Percentiles rank a stretch among this genome's conserved stretches.
Evolutionary conservation across 2,888 invertebrate species (phyloP).

Genomic region (Ichneumon xanthorius): DNA sequence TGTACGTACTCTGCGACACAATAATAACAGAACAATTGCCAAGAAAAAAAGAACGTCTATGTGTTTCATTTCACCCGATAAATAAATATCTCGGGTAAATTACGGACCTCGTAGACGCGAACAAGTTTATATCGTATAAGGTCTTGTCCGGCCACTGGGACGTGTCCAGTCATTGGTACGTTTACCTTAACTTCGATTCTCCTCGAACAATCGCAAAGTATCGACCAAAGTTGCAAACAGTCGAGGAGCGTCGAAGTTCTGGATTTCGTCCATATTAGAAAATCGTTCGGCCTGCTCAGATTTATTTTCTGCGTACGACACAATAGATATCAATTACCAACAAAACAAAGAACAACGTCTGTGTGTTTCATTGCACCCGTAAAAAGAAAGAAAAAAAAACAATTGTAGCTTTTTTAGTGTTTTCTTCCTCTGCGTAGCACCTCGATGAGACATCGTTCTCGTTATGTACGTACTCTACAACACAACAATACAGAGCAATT

Average conservation of each 20-base stretch:
- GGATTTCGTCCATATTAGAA: slow-evolving; percentile 48
- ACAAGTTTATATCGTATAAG: not conserved
- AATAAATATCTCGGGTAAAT: not conserved
- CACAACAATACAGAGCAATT: slow-evolving; percentile 51
- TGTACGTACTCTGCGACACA: slow-evolving; percentile 60
- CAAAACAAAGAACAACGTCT: slow-evolving; percentile 32
- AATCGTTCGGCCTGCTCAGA: slow-evolving; percentile 55
- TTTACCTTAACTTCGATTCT: not conserved
- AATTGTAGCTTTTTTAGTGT: slow-evolving; percentile 36
- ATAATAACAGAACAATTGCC: slow-evolving; percentile 50
- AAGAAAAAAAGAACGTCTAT: slow-evolving; percentile 35
- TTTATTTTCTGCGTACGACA: slow-evolving; percentile 54
- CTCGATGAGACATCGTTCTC: slow-evolving; percentile 43
- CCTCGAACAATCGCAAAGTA: not conserved
- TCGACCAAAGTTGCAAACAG: slow-evolving; percentile 56
- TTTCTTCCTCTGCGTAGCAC: slow-evolving; percentile 50
- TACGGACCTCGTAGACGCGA: no score
- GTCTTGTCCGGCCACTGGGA: no score
- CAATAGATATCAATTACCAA: slow-evolving; percentile 46
- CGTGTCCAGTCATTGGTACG: no score
- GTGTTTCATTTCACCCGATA: not conserved
- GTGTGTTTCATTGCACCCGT: not conserved
- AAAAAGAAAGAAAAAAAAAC: not conserved
- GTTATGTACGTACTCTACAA: slow-evolving; percentile 60
- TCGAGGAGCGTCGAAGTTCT: slow-evolving; percentile 66